Evolutionary conservation across 2,797 vertebrate species (phyloP).

Genomic region (Siniperca undulata): DNA sequence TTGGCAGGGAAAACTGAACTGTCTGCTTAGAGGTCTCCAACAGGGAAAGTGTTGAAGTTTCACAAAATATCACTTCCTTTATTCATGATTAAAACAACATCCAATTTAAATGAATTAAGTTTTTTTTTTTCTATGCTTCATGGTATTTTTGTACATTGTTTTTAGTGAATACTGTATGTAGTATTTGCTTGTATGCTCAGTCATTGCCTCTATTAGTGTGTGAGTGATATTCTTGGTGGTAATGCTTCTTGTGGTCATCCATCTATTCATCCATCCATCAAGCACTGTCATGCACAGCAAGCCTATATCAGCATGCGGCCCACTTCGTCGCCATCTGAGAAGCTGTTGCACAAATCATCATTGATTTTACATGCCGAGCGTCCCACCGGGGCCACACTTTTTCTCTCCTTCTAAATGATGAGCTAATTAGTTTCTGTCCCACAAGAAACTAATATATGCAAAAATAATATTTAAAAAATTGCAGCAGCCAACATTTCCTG

Average conservation of each 20-base stretch:
- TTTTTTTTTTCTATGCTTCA: not conserved
- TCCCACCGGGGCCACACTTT: conserved; percentile 29
- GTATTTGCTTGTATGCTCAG: not conserved
- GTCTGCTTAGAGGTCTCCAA: conserved; percentile 3
- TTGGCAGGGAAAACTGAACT: conserved; percentile 13
- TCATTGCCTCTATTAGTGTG: not conserved
- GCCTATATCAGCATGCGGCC: conserved; percentile 56
- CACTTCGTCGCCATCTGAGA: conserved; percentile 44
- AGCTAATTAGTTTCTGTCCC: conserved; percentile 53
- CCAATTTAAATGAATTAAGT: accelerated
- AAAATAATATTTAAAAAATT: conserved; percentile 24
- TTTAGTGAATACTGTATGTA: not conserved
- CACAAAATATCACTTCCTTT: conserved; percentile 11
- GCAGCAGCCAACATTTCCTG: conserved; percentile 24
- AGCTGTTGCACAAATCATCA: conserved; percentile 61
- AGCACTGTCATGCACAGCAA: conserved; percentile 23
- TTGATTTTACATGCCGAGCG: conserved; percentile 63
- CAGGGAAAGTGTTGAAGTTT: not conserved
- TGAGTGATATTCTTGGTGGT: not conserved
- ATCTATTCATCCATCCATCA: conserved; percentile 49
- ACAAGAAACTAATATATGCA: conserved; percentile 49
- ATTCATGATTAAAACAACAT: conserved; percentile 2
- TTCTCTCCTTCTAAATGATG: conserved; percentile 29
- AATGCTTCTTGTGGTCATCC: conserved; percentile 31
- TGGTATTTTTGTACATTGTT: not conserved